These are phyloP conservation scores for Drosophila bifasciata DNA, from an alignment of 1,140 invertebrate species.

Conservation along the genomic window DNA sequence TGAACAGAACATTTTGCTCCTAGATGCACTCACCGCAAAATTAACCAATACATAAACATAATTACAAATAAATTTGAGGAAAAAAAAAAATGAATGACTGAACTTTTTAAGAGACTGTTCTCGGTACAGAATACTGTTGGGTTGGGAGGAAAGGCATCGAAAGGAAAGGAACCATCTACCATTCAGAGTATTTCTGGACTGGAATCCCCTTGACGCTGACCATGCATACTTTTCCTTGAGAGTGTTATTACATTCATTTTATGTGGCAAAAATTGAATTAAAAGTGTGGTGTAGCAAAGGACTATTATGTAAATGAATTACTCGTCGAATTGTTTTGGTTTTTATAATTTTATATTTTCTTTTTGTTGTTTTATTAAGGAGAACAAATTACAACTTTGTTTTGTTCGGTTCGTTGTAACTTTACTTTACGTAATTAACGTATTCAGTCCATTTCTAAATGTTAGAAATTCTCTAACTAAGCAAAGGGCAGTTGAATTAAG, in stretches of 20 bases:
- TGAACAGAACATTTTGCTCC: slow-evolving; percentile 78
- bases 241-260: too few species aligned
- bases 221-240: too few species aligned
- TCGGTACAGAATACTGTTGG: too few species aligned
- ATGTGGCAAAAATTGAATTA: too few species aligned
- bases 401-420: slow-evolving; percentile 39
- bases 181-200: too few species aligned
- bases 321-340: too few species aligned
- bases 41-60: slow-evolving; percentile 84
- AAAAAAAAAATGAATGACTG: slow-evolving; percentile 5
- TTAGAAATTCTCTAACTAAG: slow-evolving; percentile 63
- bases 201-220: too few species aligned
- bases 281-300: too few species aligned
- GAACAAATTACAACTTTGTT: slow-evolving; percentile 28
- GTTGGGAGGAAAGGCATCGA: too few species aligned
- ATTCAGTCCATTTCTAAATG: slow-evolving; percentile 83
- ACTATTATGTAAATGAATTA: too few species aligned
- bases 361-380: slow-evolving; percentile 36
- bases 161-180: too few species aligned
- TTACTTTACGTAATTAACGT: slow-evolving; percentile 63
- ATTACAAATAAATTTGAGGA: slow-evolving; percentile 79
- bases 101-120: not conserved
- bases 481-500: slow-evolving; percentile 15
- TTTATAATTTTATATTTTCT: slow-evolving; percentile 5
- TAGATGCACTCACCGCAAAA: slow-evolving; percentile 83